phyloP scores from a whole-genome alignment of 2,888 invertebrate genomes.

The Coleophora flavipennella region DNA sequence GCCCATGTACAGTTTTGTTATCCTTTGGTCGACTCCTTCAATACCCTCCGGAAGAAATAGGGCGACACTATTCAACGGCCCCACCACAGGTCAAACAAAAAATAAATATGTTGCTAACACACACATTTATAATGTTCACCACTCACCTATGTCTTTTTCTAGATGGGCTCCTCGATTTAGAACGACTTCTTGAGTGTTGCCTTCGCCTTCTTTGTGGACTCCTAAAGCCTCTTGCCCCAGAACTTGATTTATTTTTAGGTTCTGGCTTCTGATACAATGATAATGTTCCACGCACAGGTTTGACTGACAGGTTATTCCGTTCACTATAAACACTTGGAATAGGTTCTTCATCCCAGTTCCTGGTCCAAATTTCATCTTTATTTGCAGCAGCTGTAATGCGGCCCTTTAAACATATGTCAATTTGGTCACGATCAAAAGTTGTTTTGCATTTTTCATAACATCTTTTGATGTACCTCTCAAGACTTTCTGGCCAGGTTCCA shows the following conservation, averaged over 20 bases:
- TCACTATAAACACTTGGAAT: constrained; percentile 91
- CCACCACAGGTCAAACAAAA: too few species aligned
- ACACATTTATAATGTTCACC: too few species aligned
- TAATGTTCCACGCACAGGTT: constrained; percentile 72
- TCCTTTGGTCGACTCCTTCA: too few species aligned
- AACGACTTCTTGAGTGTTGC: constrained; percentile 47
- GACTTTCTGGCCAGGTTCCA: constrained; percentile 84
- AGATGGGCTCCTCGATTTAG: constrained; percentile 61
- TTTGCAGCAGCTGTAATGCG: constrained; percentile 93
- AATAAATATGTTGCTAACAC: too few species aligned
- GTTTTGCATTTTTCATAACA: constrained; percentile 94
- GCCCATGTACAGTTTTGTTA: too few species aligned
- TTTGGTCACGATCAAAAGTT: constrained; percentile 91
- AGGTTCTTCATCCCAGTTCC: constrained; percentile 96
- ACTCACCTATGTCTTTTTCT: constrained; percentile 62
- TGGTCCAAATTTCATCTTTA: constrained; percentile 88
- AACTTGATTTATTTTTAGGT: constrained; percentile 23
- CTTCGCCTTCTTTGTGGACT: constrained; percentile 48
- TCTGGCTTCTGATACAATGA: constrained; percentile 73
- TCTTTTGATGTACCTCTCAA: constrained; percentile 90
- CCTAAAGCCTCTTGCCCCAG: constrained; percentile 28
- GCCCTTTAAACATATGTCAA: constrained; percentile 94
- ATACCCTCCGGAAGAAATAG: too few species aligned
- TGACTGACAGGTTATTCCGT: constrained; percentile 77
- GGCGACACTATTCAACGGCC: too few species aligned